A percentile compares a stretch with the other conserved stretches of the same genome.
Evolutionary conservation across 1,140 invertebrate genomes (phyloP).

Genomic region (Neoseiulus cucumeris): DNA sequence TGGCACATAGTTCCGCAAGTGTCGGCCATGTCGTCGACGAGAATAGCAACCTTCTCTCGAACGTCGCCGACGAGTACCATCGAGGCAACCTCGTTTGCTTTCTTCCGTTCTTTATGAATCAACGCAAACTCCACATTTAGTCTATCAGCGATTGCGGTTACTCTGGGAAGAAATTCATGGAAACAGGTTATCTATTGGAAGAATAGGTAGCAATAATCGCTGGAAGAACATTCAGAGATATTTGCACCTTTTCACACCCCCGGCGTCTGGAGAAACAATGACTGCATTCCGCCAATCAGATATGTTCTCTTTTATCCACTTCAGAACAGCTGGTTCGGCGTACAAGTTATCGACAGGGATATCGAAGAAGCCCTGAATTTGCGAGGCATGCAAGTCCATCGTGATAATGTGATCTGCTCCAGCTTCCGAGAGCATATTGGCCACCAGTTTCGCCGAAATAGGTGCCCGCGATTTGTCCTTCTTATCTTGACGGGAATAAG

Average conservation of each 20-base stretch:
- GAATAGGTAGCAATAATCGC: neutral
- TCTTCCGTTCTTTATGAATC: constrained; percentile 95
- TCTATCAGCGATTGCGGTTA: constrained; percentile 80
- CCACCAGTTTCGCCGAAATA: constrained; percentile 92
- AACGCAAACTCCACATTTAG: constrained; percentile 95
- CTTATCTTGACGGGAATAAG: constrained; percentile 95
- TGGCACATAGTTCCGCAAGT: constrained; percentile 96
- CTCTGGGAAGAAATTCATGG: constrained; percentile 33
- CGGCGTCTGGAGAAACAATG: constrained; percentile 96
- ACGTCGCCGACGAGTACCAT: constrained; percentile 98
- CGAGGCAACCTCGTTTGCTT: constrained; percentile 89
- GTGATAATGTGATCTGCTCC: constrained; percentile 98
- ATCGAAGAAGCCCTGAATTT: constrained; percentile 98
- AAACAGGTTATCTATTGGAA: no score
- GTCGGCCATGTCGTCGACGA: constrained; percentile 98
- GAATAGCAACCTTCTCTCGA: constrained; percentile 77
- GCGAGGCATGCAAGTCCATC: constrained; percentile 96
- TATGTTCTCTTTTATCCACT: constrained; percentile 98
- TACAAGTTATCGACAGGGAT: constrained; percentile 98
- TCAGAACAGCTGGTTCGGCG: constrained; percentile 90
- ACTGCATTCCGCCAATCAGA: constrained; percentile 89
- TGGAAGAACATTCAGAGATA: neutral
- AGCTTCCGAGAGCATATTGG: constrained; percentile 93
- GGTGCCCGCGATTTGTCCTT: constrained; percentile 98
- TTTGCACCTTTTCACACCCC: constrained; percentile 59